Conservation (phyloP, 2,888 invertebrate species). For the Drosophila stalkeri region DNA sequence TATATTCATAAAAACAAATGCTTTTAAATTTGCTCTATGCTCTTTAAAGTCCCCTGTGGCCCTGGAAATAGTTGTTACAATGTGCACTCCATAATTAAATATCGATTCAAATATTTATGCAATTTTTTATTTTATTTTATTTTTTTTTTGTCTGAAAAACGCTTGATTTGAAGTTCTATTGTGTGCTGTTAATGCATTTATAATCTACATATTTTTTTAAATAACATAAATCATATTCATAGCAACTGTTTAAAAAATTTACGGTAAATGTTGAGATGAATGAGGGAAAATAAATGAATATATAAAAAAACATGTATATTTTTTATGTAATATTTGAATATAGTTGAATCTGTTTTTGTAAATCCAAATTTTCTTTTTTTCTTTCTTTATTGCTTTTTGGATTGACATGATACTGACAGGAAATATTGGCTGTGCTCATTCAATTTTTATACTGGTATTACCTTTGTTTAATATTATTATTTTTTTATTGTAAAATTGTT, state of each 20-base stretch:
- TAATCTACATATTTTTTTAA: neutral
- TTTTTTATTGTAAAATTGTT: too few relatives aligned
- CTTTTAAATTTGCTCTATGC: slow-evolving; percentile 1
- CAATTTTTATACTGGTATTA: too few relatives aligned
- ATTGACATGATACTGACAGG: neutral
- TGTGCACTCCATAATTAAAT: neutral
- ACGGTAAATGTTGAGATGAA: neutral
- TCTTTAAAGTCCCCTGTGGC: neutral
- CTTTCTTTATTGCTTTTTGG: neutral
- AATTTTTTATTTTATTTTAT: neutral
- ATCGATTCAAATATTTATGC: slow-evolving; percentile 6
- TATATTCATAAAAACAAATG: slow-evolving; percentile 15
- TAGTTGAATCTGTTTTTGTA: too few relatives aligned
- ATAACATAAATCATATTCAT: neutral
- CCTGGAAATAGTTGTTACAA: slow-evolving; percentile 1
- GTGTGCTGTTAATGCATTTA: neutral
- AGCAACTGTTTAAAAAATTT: neutral
- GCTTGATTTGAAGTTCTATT: neutral
- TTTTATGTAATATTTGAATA: too few relatives aligned
- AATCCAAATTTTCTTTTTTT: too few relatives aligned
- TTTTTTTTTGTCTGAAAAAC: neutral
- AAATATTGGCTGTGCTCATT: neutral
- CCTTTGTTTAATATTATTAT: too few relatives aligned
- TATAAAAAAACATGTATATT: too few relatives aligned
- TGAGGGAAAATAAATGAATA: too few relatives aligned